Evolutionary conservation across 2,797 vertebrate species (phyloP), one percentile per base, ranked within the genome.

Genomic region (Australoheros facetus): DNA sequence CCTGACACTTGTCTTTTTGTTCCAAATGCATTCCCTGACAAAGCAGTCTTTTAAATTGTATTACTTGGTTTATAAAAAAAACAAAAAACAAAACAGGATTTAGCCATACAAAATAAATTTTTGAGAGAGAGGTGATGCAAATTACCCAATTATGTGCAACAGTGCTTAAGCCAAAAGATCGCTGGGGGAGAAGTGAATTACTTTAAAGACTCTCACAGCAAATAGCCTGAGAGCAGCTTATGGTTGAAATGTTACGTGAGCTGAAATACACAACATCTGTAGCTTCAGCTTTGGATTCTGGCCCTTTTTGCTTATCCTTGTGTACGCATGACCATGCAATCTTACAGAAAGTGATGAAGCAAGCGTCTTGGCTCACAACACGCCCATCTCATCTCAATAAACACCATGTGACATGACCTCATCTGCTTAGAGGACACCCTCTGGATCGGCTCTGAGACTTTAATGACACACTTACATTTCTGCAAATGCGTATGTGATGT

Each of bases 321-420:
- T 75, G 70, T 45, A 73, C 34, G n/a, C 69, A 74, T 60, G 71
- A 71, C 32, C 59, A 3, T 54, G 28, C 66, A 69, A 57, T 45
- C 75, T 80, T 7, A 34, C 39, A 75, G 51, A 82, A 87, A 82
- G 53, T 66, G 56, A 83, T 87, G 82, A 89, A 59, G 88, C 79
- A 83, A 80, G 73, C 17, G 23, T 32, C 73, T 88, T 86, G 87
- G 85, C 81, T 75, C 66, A 30, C 48, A 69, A 77, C 71, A 32
- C 58, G 34, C 79, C 56, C 28, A 54, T 84, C 57, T 86, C 86
- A 78, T 87, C 81, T 73, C 85, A 77, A 79, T 83, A 83, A 92
- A 90, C 83, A 75, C 42, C 89, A 89, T 81, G 84, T 90, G 88
- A 86, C 87, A 64, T 93, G 88, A 93, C 85, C 79, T 91, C 91